Percentiles rank a stretch among this genome's conserved stretches.
Evolutionary conservation across 2,797 vertebrate genomes (phyloP).

Genomic region (Sebastes variabilis): DNA sequence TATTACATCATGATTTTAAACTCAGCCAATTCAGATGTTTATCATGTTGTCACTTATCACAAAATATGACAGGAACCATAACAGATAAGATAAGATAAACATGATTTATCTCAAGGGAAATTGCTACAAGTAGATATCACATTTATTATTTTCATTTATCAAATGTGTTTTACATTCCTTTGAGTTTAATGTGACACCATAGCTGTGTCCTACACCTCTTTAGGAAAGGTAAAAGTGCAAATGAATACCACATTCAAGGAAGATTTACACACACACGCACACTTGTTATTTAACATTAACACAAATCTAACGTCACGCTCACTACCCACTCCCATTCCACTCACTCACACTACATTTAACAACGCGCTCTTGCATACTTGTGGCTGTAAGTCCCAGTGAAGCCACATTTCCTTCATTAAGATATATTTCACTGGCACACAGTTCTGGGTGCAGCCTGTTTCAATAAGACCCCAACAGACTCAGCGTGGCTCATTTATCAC

Average conservation of each 20-base stretch:
- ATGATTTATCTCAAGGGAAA: too few species aligned
- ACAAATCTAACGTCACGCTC: slow-evolving; percentile 2
- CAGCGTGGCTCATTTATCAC: slow-evolving; percentile 60
- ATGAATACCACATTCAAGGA: neutral
- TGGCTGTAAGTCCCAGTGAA: slow-evolving; percentile 57
- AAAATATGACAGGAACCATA: neutral
- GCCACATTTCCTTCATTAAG: slow-evolving; percentile 68
- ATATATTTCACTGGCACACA: slow-evolving; percentile 57
- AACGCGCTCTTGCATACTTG: slow-evolving; percentile 35
- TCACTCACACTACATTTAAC: slow-evolving; percentile 53
- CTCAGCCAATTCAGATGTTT: neutral
- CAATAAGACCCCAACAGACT: slow-evolving; percentile 64
- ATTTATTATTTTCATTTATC: neutral
- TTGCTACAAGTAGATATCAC: neutral
- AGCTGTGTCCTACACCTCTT: neutral
- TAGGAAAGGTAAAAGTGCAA: neutral
- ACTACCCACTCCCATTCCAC: slow-evolving; percentile 2
- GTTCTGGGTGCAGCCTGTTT: slow-evolving; percentile 61
- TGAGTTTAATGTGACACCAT: neutral
- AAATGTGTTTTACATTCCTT: neutral
- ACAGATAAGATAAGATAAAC: too few species aligned
- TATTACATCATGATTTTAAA: neutral
- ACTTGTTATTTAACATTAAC: slow-evolving; percentile 10
- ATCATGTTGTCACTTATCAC: neutral
- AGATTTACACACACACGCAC: neutral